A percentile compares a stretch with the other conserved stretches of the same genome.
Evolutionary conservation across 2,888 invertebrate genomes (phyloP).

Genomic region (Chrysodeixis includens): DNA sequence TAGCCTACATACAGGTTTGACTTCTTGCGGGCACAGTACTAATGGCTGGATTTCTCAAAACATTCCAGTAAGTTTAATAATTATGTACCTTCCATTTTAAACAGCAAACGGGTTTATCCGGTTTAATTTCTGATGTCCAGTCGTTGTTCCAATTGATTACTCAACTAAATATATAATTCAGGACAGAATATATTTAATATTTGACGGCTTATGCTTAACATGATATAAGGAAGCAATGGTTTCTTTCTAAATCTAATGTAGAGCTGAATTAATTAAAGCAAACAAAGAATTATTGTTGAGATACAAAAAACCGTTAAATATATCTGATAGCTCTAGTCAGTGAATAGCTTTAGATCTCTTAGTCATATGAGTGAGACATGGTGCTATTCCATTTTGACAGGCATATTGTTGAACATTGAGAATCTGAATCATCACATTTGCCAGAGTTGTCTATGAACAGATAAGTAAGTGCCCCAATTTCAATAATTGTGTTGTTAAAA

Average conservation of each 20-base stretch:
- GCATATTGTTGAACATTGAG: neutral
- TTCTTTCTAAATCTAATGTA: neutral
- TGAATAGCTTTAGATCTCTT: too few species aligned
- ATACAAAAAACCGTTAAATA: too few species aligned
- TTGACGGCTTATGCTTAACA: too few species aligned
- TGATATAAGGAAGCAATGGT: too few species aligned
- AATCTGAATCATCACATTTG: too few species aligned
- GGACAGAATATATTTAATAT: neutral
- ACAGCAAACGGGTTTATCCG: conserved; percentile 65
- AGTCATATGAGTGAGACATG: too few species aligned
- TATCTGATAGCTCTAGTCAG: too few species aligned
- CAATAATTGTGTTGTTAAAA: too few species aligned
- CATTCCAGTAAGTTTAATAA: conserved; percentile 56
- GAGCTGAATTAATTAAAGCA: too few species aligned
- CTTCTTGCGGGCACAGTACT: conserved; percentile 48
- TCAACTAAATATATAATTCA: conserved; percentile 7
- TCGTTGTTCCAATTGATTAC: conserved; percentile 46
- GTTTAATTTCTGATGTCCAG: conserved; percentile 51
- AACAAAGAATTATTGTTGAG: too few species aligned
- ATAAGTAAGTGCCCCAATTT: too few species aligned
- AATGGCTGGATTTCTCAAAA: conserved; percentile 56
- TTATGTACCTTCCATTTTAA: conserved; percentile 58
- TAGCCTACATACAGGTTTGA: conserved; percentile 64
- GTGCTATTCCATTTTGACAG: neutral
- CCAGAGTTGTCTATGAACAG: too few species aligned